Base-by-base conservation (phyloP, 2,888 invertebrate genomes). In the Drosophila merina region DNA sequence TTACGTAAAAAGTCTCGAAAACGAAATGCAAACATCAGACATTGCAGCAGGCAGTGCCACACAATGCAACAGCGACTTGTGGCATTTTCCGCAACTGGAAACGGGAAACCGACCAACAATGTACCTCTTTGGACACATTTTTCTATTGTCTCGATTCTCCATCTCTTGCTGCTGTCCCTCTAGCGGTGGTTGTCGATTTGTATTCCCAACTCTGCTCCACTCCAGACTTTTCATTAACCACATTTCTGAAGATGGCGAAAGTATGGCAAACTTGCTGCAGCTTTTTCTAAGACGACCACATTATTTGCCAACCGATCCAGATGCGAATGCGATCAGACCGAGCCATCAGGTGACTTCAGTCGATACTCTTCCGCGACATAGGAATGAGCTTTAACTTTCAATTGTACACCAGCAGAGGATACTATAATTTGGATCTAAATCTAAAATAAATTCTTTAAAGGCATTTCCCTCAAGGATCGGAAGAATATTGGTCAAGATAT, bases 291-390 rank as follows among this genome's bases (percentile, higher is more conserved):
- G 49, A n/a, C 52, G 72, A 40, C 62, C 70, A 66, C 82, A 70
- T 82, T 82, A 82, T 87, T 82, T 82, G 82, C 85, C 71, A 57
- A 42, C 59, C 57, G 52, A 59, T 74, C 58, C 73, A 52, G 66
- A 54, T 40, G n/a, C 40, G 59, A 36, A 48, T 44, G 6, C 36
- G 4, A 33, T 30, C 45, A 57, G 48, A 44, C 52, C 25, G 67
- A 63, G 57, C 51, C 26, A 30, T 50, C 45, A 57, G 55, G 60
- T 64, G 74, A 52, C 73, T 73, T 31, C 7, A 36, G 36, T 49
- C 31, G 31, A 33, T 59, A 44, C 49, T 28, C 31, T 40, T 47
- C 38, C 47, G 14, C 38, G 51, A 25, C 66, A 47, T 60, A 67
- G 52, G 63, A 64, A 51, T 49, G 49, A 8, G 33, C 66, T 51